phyloP scores from a whole-genome alignment of 2,888 invertebrate species.

The Heliothis peltigera region DNA sequence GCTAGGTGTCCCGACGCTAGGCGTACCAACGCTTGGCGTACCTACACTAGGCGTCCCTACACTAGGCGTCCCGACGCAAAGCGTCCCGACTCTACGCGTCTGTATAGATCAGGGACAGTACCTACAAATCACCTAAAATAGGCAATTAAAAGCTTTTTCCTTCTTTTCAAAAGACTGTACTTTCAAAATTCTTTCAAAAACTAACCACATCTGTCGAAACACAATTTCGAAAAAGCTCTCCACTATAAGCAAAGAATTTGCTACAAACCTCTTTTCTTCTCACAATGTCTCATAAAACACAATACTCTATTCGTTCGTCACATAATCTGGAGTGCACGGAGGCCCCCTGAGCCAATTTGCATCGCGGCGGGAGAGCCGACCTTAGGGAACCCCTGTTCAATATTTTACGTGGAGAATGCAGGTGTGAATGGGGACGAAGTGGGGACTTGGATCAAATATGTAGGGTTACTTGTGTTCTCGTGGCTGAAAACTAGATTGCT shows the following conservation, averaged over 20 bases:
- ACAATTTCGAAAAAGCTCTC: constrained; percentile 29
- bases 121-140: no score
- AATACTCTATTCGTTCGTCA: constrained; percentile 65
- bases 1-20: no score
- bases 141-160: no score
- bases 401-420: constrained; percentile 70
- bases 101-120: no score
- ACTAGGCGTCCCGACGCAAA: no score
- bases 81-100: no score
- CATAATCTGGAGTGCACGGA: constrained; percentile 71
- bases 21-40: no score
- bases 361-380: constrained; percentile 63
- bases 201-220: constrained; percentile 11
- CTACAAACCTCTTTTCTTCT: constrained; percentile 49
- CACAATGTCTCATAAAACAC: constrained; percentile 58
- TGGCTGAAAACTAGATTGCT: constrained; percentile 42
- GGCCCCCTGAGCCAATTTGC: constrained; percentile 72
- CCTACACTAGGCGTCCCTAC: no score
- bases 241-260: constrained; percentile 41
- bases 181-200: constrained; percentile 29
- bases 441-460: constrained; percentile 55
- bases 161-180: no score
- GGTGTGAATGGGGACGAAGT: constrained; percentile 60
- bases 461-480: constrained; percentile 42
- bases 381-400: constrained; percentile 65